phyloP scores from a whole-genome alignment of 2,888 invertebrate species.

The Drosophila diplacantha region DNA sequence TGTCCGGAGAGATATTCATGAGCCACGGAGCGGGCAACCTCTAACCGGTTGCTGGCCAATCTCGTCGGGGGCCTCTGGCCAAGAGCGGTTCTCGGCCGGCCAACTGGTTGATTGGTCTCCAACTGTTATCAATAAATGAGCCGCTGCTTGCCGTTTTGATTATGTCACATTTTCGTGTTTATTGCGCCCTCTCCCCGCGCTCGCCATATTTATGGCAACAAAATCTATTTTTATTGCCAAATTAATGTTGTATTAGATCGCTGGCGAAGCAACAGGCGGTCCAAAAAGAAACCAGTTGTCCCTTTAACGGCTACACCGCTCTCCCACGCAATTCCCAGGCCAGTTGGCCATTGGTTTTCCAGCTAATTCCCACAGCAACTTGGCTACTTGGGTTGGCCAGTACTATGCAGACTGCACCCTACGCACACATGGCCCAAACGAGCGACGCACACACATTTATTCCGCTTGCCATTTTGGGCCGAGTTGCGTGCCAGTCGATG shows the following conservation, averaged over 20 bases:
- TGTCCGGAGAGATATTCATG: constrained; percentile 39
- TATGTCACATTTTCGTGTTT: constrained; percentile 64
- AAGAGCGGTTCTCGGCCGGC: constrained; percentile 8
- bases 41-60: constrained; percentile 59
- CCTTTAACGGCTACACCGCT: constrained; percentile 41
- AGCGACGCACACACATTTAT: constrained; percentile 14
- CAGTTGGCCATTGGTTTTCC: constrained; percentile 31
- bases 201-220: constrained; percentile 56
- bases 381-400: constrained; percentile 25
- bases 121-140: constrained; percentile 66
- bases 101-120: constrained; percentile 48
- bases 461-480: constrained; percentile 28
- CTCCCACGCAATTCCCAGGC: constrained; percentile 32
- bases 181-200: constrained; percentile 38
- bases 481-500: constrained; percentile 34
- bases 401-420: constrained; percentile 27
- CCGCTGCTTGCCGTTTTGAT: constrained; percentile 59
- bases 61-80: constrained; percentile 28
- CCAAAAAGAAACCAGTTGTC: constrained; percentile 54
- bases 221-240: constrained; percentile 54
- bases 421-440: constrained; percentile 23
- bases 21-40: constrained; percentile 29
- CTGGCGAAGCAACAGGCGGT: constrained; percentile 41
- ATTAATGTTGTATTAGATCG: constrained; percentile 56
- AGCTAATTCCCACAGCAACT: constrained; percentile 31